Evolutionary conservation across 2,113 vertebrate species (phyloP), one percentile per base, ranked within the genome.

Genomic region (Microtus richardsoni): DNA sequence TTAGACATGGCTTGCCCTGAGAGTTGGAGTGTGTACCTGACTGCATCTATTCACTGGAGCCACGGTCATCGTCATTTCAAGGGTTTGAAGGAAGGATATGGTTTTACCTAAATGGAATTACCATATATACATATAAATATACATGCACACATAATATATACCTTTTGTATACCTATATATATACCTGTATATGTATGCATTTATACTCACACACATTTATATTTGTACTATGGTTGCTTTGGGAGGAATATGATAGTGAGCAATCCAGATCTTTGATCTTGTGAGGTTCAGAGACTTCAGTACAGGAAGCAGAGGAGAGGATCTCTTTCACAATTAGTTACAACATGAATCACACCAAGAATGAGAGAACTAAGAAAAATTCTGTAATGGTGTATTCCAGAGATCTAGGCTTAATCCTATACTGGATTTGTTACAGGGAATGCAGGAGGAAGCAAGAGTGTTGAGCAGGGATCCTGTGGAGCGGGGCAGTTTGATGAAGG

Each of bases 401-500:
- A 62, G 28, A 68, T 16, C 1, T 3, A 47, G 60, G 41, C 62
- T 84, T 47, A 66, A 47, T 68, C 62, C 41, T 68, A 3, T 22
- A 75, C 62, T 13, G 80, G 74, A 74, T 95, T 96, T 95, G 93
- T 97, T 68, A 95, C 78, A 89, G 1, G 2, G 68, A 86, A 94
- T 84, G 91, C 9, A 91, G 91, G 96, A 80, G 92, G 88, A 93
- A 79, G 78, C 68, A 85, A 85, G 86, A 80, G 74, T 92, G 96
- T 93, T 95, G 85, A 96, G 84, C 82, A 94, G 96, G 86, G 82
- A 88, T 88, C 97, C 97, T 73, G 36, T 24, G 89, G 95, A 84
- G 82, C 39, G 52, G 88, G 79, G 64, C 66, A 84, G 95, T 88
- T 96, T 97, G 94, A 97, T 98, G 95, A 97, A 93, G 86, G 91